Evolutionary conservation across 1,140 invertebrate species (phyloP).

Genomic region (Agrypnia vestita): DNA sequence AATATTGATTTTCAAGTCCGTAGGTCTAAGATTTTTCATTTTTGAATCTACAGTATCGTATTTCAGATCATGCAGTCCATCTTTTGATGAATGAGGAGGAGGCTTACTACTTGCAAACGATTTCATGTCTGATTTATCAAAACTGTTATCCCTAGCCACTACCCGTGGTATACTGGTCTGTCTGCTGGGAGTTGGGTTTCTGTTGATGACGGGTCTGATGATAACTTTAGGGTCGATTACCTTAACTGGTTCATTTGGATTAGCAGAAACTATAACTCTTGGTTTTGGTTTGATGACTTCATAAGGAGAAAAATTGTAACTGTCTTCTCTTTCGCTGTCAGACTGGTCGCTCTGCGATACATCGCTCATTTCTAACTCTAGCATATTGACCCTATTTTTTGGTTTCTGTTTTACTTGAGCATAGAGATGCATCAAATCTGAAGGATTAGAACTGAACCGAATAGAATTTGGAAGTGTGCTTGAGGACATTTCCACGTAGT

Average conservation of each 20-base stretch:
- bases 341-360: constrained; percentile 50
- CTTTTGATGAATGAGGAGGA: background rate
- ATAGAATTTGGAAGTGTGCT: constrained; percentile 64
- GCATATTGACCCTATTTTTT: constrained; percentile 57
- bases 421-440: constrained; percentile 46
- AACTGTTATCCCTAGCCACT: constrained; percentile 65
- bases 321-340: constrained; percentile 55
- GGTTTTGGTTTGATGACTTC: constrained; percentile 52
- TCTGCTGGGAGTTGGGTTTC: constrained; percentile 43
- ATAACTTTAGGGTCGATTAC: constrained; percentile 54
- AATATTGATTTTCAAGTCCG: constrained; percentile 65
- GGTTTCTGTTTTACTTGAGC: constrained; percentile 46
- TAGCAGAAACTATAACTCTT: constrained; percentile 49
- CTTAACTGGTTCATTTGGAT: constrained; percentile 36
- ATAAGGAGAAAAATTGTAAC: constrained; percentile 36
- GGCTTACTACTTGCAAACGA: constrained; percentile 46
- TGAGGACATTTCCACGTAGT: constrained; percentile 65
- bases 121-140: constrained; percentile 65
- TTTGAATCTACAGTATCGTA: constrained; percentile 62
- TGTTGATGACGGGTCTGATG: constrained; percentile 53
- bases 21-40: constrained; percentile 67
- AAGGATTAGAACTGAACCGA: constrained; percentile 31
- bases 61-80: background rate
- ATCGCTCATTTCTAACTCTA: constrained; percentile 55
- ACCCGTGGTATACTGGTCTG: constrained; percentile 64